A percentile compares a stretch with the other conserved stretches of the same genome.
These are phyloP conservation scores for Lerema accius DNA, from an alignment of 1,140 invertebrate species.

Conservation along the genomic window DNA sequence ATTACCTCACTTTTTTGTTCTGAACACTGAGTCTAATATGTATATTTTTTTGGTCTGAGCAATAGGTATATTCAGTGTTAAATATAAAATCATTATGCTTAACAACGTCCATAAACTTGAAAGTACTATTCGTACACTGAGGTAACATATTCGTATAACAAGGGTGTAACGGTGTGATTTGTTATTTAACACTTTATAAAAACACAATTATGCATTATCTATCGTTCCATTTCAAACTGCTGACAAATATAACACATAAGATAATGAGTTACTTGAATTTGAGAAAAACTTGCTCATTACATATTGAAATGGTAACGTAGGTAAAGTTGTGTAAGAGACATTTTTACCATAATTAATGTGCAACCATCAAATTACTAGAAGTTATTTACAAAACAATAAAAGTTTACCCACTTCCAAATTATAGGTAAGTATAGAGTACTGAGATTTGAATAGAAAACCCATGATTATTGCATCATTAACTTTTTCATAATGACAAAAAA, in stretches of 20 bases:
- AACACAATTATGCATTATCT: constrained; percentile 1
- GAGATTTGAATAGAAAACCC: background rate
- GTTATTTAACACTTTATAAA: constrained; percentile 7
- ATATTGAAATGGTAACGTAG: constrained; percentile 12
- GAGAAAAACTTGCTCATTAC: too few species aligned
- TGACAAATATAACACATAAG: too few species aligned
- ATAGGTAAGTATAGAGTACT: background rate
- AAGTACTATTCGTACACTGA: too few species aligned
- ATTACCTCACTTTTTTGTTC: too few species aligned
- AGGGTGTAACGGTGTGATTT: too few species aligned
- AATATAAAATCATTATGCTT: constrained; percentile 21
- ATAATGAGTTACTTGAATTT: too few species aligned
- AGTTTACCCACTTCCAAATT: background rate
- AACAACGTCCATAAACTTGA: too few species aligned
- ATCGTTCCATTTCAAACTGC: background rate
- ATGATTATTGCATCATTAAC: too few species aligned
- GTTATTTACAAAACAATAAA: constrained; percentile 1
- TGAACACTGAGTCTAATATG: too few species aligned
- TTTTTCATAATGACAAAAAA: too few species aligned
- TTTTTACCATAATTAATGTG: constrained; percentile 8
- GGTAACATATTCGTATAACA: too few species aligned
- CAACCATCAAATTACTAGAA: constrained; percentile 17
- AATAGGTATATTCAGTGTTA: constrained; percentile 9
- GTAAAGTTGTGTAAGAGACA: background rate
- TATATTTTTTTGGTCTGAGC: too few species aligned